Base-by-base conservation (phyloP, 2,888 invertebrate species). In the Lampropteryx suffumata region DNA sequence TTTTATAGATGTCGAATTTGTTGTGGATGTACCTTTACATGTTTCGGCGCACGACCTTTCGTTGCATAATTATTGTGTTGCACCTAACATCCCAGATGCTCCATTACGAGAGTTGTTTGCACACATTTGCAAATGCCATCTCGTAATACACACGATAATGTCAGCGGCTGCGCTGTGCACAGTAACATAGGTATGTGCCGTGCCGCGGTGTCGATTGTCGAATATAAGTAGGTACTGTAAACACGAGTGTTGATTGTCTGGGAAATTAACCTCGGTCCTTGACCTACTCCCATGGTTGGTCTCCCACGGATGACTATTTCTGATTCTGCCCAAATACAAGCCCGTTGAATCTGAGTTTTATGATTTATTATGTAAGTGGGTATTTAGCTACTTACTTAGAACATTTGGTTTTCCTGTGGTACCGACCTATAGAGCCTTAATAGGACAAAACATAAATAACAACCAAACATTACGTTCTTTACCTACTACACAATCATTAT, bases 281-380 rank as follows among this genome's bases (percentile, higher is more conserved):
- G 82, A 78, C 83, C 79, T 57, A 77, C 73, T 77, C 63, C 55
- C 48, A 55, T 52, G 33, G 61, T 52, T 64, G 50, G 42, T 65
- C 67, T 82, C 81, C 71, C 82, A 82, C 83, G 76, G 67, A 71
- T 64, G 67, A 82, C 79, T 83, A 84, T 82, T 71, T 64, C 65
- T 51, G 29, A 30, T 32, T 30, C 40, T 47, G 40, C 28, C 34
- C 24, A 24, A 29, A 33, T 17, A 24, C 36, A 11, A 24, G 35
- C 35, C 24, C 3, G 21, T 10, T 21, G 28, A 17, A 17, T 17
- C 17, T 17, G 17, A 17, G 4, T 4, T 17, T 17, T 17, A 17
- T 17, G 17, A 4, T 17, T 17, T 17, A 3, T 17, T 17, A 17
- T 3, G 3, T 2, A 17, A 17, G 2, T 17, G 4, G 17, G 17